phyloP scores from a whole-genome alignment of 2,113 vertebrate species.

The Arothron firmamentum region DNA sequence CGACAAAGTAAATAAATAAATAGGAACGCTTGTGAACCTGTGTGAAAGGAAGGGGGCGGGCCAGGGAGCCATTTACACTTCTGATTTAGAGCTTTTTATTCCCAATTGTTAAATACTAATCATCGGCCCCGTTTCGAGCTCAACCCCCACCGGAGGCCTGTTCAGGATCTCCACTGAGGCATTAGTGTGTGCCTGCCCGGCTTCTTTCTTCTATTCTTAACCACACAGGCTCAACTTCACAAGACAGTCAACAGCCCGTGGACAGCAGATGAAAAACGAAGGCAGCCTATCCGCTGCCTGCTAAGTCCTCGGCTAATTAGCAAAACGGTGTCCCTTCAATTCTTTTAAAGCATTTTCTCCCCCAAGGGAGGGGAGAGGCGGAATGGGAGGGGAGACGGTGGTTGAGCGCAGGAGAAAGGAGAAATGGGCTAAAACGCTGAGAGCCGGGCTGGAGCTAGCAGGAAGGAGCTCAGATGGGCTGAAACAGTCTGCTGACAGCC shows the following conservation, averaged over 20 bases:
- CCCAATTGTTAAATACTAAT: conserved; percentile 73
- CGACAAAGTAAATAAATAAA: conserved; percentile 14
- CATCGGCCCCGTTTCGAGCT: conserved; percentile 68
- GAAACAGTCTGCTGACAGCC: conserved; percentile 98
- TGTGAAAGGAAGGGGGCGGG: conserved; percentile 63
- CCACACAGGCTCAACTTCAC: conserved; percentile 76
- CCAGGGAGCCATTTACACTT: conserved; percentile 64
- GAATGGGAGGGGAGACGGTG: conserved; percentile 27
- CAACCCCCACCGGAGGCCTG: conserved; percentile 70
- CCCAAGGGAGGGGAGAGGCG: conserved; percentile 48
- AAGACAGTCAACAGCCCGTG: conserved; percentile 72
- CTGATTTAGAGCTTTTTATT: conserved; percentile 71
- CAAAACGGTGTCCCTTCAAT: conserved; percentile 82
- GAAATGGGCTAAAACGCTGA: conserved; percentile 38
- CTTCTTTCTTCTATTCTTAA: conserved; percentile 72
- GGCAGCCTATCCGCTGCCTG: conserved; percentile 78
- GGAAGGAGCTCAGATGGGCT: conserved; percentile 91
- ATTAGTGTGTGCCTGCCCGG: conserved; percentile 63
- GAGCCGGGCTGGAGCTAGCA: conserved; percentile 45
- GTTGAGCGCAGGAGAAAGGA: conserved; percentile 54
- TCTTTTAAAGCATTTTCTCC: conserved; percentile 85
- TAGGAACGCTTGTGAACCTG: conserved; percentile 45
- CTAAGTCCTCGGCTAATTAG: conserved; percentile 96
- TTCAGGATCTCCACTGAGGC: conserved; percentile 74
- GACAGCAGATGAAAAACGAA: conserved; percentile 75